A percentile compares a stretch with the other conserved stretches of the same genome.
Evolutionary conservation across 1,140 invertebrate species (phyloP).

Genomic region (Zaprionus lachaisei): DNA sequence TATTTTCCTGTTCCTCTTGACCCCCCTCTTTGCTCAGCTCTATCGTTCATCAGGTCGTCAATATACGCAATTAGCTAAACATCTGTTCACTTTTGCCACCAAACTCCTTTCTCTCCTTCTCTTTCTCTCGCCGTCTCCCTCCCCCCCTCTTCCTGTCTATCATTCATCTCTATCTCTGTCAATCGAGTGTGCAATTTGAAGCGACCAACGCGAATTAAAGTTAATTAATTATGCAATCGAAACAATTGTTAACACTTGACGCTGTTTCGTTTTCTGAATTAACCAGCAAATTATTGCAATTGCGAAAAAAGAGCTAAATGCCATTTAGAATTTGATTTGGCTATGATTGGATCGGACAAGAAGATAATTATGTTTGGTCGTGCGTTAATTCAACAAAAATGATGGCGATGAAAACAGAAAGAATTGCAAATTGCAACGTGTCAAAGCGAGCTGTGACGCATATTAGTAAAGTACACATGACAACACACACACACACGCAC

Average conservation of each 20-base stretch:
- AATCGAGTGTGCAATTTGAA: constrained; percentile 4
- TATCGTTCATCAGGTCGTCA: not conserved
- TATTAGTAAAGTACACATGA: constrained; percentile 67
- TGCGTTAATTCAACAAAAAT: constrained; percentile 7
- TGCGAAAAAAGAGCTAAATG: not conserved
- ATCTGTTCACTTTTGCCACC: not conserved
- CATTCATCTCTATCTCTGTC: not conserved
- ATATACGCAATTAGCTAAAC: not conserved
- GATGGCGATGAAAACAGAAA: not conserved
- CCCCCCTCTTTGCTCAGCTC: no score
- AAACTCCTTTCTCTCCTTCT: not conserved
- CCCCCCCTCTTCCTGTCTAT: not conserved
- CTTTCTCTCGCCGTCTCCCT: not conserved
- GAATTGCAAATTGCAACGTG: constrained; percentile 64
- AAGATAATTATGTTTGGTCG: not conserved
- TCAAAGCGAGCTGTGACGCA: constrained; percentile 57
- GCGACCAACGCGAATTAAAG: constrained; percentile 11
- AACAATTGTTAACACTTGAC: constrained; percentile 17
- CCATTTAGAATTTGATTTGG: not conserved
- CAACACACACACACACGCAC: constrained; percentile 5
- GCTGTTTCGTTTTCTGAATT: not conserved
- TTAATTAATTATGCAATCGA: constrained; percentile 12
- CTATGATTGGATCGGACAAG: not conserved
- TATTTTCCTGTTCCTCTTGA: no score
- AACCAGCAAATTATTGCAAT: not conserved